Evolutionary conservation across 2,888 invertebrate species (phyloP), one percentile per base, ranked within the genome.

Genomic region (Anorthoa munda): DNA sequence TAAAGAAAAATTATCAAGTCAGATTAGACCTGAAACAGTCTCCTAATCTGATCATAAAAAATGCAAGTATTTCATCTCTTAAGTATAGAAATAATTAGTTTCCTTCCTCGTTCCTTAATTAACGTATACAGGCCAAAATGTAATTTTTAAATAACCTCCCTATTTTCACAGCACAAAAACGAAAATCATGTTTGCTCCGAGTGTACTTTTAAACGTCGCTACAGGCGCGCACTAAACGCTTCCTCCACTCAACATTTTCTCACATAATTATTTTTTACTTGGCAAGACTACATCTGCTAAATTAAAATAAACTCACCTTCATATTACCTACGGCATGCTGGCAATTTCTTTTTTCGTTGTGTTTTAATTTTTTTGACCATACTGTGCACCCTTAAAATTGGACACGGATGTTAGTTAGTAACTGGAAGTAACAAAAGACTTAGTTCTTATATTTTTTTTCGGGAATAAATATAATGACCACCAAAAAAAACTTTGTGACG

Each of bases 331-430:
- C 76, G 65, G 66, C 67, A 53, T 55, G 26, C 59, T 46, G 18
- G 69, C 17, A 61, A n/a, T 63, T 56, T 67, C 79, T 79, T 75
- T 72, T 73, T 45, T 21, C 45, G 17, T 46, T 0, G 50, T 63
- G 21, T 77, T 87, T 88, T 89, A 88, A 86, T 82, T 85, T 85
- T 86, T 87, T 87, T 84, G 79, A 85, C 81, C 80, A 78, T 85
- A 77, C 83, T 85, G 78, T 85, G 84, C 77, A 84, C 86, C 85
- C 86, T 88, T 86, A 86, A 86, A 76, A 82, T 80, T 80, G n/a
- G 55, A 78, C 81, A 23, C 23, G 46, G 83, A 82, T 60, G 2
- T 72, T 61, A 53, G n/a, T 59, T 63, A 26, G 0, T 13, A 11
- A 18, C 83, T 67, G 72, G 83, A 87, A 79, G 78, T 53, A 84